A percentile compares a stretch with the other conserved stretches of the same genome.
Conservation (phyloP, 2,113 vertebrate species). For the Nansenia antarctica region DNA sequence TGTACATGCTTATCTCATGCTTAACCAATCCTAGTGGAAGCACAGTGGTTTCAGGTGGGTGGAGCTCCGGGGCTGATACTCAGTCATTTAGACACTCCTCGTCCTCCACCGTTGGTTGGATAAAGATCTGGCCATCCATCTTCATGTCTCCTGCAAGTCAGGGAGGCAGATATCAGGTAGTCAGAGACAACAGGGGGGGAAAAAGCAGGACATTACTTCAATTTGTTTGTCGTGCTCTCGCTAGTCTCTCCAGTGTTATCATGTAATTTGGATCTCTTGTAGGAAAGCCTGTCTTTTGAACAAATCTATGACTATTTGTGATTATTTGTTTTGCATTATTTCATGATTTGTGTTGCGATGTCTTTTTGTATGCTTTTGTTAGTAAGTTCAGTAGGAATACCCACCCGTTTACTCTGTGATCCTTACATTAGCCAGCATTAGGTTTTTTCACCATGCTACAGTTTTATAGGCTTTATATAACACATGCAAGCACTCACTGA, state of each 20-base stretch:
- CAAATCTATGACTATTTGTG: too few relatives aligned
- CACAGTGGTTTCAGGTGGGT: slow-evolving; percentile 59
- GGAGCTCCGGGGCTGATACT: slow-evolving; percentile 67
- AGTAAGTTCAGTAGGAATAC: too few relatives aligned
- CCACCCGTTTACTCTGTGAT: too few relatives aligned
- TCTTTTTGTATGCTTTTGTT: too few relatives aligned
- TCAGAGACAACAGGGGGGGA: slow-evolving; percentile 63
- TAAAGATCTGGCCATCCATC: slow-evolving; percentile 69
- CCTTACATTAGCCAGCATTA: too few relatives aligned
- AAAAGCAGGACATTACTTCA: slow-evolving; percentile 62
- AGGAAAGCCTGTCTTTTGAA: too few relatives aligned
- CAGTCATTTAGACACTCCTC: slow-evolving; percentile 66
- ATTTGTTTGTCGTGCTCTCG: slow-evolving; percentile 63
- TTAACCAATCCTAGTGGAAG: slow-evolving; percentile 16
- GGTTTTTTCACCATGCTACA: too few relatives aligned
- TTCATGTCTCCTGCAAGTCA: slow-evolving; percentile 52
- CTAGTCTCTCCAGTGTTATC: slow-evolving; percentile 36
- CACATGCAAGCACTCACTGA: not conserved
- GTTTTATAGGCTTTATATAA: too few relatives aligned
- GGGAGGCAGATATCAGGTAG: slow-evolving; percentile 22
- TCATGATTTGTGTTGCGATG: too few relatives aligned
- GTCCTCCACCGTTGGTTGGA: slow-evolving; percentile 62
- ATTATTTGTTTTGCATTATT: too few relatives aligned
- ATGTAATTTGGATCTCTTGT: not conserved
- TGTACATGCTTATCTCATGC: slow-evolving; percentile 20